These are phyloP conservation scores for Rhinogobio ventralis DNA, from an alignment of 2,797 vertebrate species.

Conservation along the genomic window DNA sequence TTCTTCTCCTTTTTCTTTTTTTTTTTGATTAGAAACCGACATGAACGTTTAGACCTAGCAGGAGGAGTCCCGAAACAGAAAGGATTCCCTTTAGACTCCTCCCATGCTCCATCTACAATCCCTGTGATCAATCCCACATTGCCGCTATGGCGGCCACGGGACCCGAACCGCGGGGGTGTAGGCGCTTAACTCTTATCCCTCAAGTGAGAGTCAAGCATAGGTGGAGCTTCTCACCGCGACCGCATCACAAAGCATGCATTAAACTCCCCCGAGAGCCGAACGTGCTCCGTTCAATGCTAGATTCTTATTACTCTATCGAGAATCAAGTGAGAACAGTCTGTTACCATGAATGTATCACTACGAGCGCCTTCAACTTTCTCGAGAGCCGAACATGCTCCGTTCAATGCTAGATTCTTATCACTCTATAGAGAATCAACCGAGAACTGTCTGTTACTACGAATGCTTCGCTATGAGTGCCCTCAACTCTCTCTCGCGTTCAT, in stretches of 20 bases:
- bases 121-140: not conserved
- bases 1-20: not conserved
- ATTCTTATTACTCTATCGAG: not conserved
- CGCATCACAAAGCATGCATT: not conserved
- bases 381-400: no score
- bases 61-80: not conserved
- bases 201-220: not conserved
- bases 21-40: no score
- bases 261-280: not conserved
- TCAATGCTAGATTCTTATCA: not conserved
- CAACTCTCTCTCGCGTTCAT: no score
- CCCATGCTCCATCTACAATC: not conserved
- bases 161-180: not conserved
- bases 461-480: not conserved
- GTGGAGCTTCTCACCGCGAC: not conserved
- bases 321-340: not conserved
- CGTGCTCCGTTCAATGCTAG: not conserved
- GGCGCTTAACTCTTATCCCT: not conserved
- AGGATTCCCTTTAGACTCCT: not conserved
- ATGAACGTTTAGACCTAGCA: no score
- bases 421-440: not conserved
- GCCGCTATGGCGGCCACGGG: not conserved
- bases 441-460: not conserved
- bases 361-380: no score
- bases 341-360: not conserved